Conservation (phyloP, 2,113 vertebrate genomes). For the Trematomus loennbergii region DNA sequence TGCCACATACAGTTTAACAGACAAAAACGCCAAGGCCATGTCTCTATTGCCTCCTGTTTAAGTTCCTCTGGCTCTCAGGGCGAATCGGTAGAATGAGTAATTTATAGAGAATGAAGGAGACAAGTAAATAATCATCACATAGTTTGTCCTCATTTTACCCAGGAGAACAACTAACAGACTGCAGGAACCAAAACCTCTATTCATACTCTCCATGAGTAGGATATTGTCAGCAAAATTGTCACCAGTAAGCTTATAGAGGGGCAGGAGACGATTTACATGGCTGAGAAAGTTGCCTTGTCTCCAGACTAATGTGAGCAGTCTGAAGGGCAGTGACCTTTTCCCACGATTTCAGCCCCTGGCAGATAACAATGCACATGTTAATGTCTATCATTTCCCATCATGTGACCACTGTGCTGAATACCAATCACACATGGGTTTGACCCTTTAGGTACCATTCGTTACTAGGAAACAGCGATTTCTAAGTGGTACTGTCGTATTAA, state of each 20-base stretch:
- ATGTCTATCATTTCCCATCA: constrained; percentile 28
- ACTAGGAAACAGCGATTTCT: neutral
- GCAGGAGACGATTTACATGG: constrained; percentile 55
- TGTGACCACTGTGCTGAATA: constrained; percentile 25
- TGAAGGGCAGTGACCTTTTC: constrained; percentile 62
- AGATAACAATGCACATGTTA: constrained; percentile 45
- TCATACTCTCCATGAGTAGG: constrained; percentile 73
- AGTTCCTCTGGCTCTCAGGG: constrained; percentile 40
- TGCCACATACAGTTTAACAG: constrained; percentile 36
- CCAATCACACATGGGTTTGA: constrained; percentile 22
- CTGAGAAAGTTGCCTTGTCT: constrained; percentile 62
- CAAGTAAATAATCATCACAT: constrained; percentile 66
- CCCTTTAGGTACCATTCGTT: constrained; percentile 9
- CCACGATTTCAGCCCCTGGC: constrained; percentile 50
- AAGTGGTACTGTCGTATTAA: neutral
- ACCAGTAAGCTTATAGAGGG: constrained; percentile 55
- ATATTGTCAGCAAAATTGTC: constrained; percentile 69
- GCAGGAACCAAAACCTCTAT: constrained; percentile 65
- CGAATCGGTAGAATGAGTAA: constrained; percentile 63
- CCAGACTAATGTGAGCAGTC: constrained; percentile 45
- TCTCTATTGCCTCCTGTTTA: constrained; percentile 28
- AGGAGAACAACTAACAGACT: constrained; percentile 68
- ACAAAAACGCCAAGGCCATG: too few relatives aligned
- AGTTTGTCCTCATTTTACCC: constrained; percentile 70
- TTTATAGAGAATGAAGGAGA: constrained; percentile 57